Conservation (phyloP, 2,888 invertebrate genomes). For the Sialis fuliginosa region DNA sequence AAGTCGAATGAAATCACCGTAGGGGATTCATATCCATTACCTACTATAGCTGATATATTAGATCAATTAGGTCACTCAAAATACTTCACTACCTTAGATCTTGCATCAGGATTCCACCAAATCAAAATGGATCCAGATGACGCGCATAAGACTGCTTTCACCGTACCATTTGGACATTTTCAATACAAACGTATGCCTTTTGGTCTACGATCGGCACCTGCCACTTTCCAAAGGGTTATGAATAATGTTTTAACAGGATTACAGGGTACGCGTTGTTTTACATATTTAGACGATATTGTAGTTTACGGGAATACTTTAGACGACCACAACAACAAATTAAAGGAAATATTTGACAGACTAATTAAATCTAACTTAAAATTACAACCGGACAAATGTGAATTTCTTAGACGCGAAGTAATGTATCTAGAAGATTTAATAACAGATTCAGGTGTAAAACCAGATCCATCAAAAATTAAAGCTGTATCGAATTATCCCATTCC, state of each 20-base stretch:
- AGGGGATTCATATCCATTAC: constrained; percentile 13
- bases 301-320: background rate
- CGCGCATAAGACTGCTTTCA: background rate
- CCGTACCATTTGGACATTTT: constrained; percentile 6
- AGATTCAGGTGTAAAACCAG: constrained; percentile 8
- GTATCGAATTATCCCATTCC: background rate
- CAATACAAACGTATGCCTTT: background rate
- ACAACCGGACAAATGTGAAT: constrained; percentile 11
- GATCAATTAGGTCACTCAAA: constrained; percentile 15
- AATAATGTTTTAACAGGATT: constrained; percentile 18
- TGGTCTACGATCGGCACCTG: background rate
- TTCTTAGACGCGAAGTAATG: constrained; percentile 10
- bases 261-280: constrained; percentile 15
- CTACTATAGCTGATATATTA: constrained; percentile 13
- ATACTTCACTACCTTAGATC: constrained; percentile 20
- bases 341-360: background rate
- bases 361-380: background rate
- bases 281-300: constrained; percentile 15
- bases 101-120: constrained; percentile 19
- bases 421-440: constrained; percentile 16
- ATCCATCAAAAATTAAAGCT: background rate
- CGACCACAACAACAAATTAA: background rate
- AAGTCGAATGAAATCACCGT: constrained; percentile 15
- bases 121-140: no score
- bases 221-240: constrained; percentile 12